Base-by-base conservation (phyloP, 2,888 invertebrate genomes). In the Synergus gifuensis region DNA sequence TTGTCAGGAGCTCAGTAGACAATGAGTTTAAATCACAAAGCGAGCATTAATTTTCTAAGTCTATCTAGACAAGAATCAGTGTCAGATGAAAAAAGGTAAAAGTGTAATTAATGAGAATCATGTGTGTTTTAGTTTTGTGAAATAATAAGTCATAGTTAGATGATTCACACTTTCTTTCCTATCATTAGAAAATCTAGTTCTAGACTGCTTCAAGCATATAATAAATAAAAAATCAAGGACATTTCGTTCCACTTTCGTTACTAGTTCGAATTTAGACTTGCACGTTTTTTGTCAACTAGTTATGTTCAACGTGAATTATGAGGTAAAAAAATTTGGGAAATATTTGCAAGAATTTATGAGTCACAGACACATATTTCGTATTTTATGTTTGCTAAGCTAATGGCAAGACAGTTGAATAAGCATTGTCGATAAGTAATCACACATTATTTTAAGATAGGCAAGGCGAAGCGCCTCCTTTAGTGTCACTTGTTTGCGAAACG, bases 381-480 rank as follows among this genome's bases (percentile, higher is more conserved):
- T 54, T 18, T 49, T 49, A 28, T 44, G 16, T 69, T 73, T 28
- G 12, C 22, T 36, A 16, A 54, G 28, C 16, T 46, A 36, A 73
- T 36, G 28, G 11, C n/a, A 69, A 73, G 73, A n/a, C 36, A 54
- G 36, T 54, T 16, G 73, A 54, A 73, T 28, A 28, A 28, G 11
- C 73, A 54, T 73, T 54, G 54, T 73, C 36, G 73, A 73, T 73
- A 73, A 73, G 73, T 54, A 73, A 54, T 73, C 73, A 54, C 73
- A 73, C 54, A 54, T 73, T 73, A 54, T 73, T 73, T 54, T 54
- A 60, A 73, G 54, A 73, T 49, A 54, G 69, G 28, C 69, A 28
- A 49, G 12, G 49, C 28, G 22, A 44, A 42, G 16, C 14, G 18
- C 36, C 73, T 73, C 69, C 69, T 69, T 69, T 54, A 73, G 73